Evolutionary conservation across 2,797 vertebrate genomes (phyloP), one percentile per base, ranked within the genome.

Genomic region (Mycteria americana): DNA sequence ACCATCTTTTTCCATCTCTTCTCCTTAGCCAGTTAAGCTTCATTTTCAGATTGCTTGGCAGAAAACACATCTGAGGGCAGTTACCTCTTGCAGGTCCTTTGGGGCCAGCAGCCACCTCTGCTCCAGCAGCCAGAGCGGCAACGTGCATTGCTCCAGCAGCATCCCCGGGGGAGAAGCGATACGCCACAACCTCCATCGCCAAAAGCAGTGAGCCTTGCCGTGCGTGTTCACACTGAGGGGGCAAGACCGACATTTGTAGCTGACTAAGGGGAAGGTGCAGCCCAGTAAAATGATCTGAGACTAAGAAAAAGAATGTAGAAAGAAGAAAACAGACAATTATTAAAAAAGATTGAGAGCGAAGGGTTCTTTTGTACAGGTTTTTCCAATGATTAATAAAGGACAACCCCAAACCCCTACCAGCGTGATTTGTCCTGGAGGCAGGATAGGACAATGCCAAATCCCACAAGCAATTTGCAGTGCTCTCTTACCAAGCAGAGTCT

Each of bases 31-130:
- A 53, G 68, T 33, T 18, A 48, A 69, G 45, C 31, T 67, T 39
- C 19, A 16, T 2, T 9, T 43, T 82, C 7, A 0, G 54, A 7
- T 22, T 60, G 24, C 51, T 60, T 43, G 65, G 46, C 84, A 74
- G 78, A 64, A 76, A 70, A 30, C 16, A 7, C 30, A 25, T 18
- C 56, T 1, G 24, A 80, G 56, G 53, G 72, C 59, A 70, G 30
- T 30, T 85, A n/a, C 48, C 53, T 76, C 76, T 53, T 53, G 48
- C 69, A 35, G 64, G 63, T 89, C 80, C 62, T 51, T 30, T 41
- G 91, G 81, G 88, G 28, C 70, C 70, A 65, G 84, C 74, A 59
- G 76, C 73, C 79, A 74, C 63, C 87, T 76, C 84, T 73, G 76
- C 37, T 84, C 53, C 22, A 6, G 77, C 9, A 5, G 67, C 75